These are phyloP conservation scores for Lamprologus sp. DNA, from an alignment of 2,113 vertebrate species.

Conservation along the genomic window DNA sequence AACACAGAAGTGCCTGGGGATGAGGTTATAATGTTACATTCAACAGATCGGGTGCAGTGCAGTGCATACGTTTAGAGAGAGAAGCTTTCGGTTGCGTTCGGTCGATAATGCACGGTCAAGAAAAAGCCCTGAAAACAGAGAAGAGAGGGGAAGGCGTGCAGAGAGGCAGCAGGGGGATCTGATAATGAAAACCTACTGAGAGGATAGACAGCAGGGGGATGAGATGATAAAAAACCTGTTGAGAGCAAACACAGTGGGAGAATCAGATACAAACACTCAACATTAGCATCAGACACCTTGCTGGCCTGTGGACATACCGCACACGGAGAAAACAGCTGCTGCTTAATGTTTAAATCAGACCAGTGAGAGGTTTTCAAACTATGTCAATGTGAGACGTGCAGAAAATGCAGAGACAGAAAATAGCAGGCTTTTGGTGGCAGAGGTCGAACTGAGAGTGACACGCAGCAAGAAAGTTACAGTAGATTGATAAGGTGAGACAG, in stretches of 20 bases:
- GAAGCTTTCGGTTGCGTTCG: neutral
- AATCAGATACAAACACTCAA: constrained; percentile 15
- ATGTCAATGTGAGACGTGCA: neutral
- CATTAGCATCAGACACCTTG: neutral
- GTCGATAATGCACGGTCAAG: neutral
- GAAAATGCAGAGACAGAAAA: neutral
- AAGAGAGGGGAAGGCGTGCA: neutral
- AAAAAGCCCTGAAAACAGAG: neutral
- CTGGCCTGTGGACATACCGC: neutral
- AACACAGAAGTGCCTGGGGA: neutral
- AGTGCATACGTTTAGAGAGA: neutral
- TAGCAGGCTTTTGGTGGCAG: neutral
- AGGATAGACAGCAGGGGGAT: constrained; percentile 6
- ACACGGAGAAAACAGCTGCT: neutral
- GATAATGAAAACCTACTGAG: constrained; percentile 30
- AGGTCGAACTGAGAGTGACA: neutral
- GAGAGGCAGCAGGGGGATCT: constrained; percentile 2
- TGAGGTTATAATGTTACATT: neutral
- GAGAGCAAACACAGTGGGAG: constrained; percentile 15
- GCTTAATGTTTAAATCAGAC: constrained; percentile 4
- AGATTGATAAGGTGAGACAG: neutral
- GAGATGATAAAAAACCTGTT: constrained; percentile 3
- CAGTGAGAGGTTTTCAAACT: neutral
- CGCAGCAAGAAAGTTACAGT: neutral
- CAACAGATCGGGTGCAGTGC: neutral